Evolutionary conservation across 2,113 vertebrate genomes (phyloP), one percentile per base, ranked within the genome.

Genomic region (Trichechus manatus): DNA sequence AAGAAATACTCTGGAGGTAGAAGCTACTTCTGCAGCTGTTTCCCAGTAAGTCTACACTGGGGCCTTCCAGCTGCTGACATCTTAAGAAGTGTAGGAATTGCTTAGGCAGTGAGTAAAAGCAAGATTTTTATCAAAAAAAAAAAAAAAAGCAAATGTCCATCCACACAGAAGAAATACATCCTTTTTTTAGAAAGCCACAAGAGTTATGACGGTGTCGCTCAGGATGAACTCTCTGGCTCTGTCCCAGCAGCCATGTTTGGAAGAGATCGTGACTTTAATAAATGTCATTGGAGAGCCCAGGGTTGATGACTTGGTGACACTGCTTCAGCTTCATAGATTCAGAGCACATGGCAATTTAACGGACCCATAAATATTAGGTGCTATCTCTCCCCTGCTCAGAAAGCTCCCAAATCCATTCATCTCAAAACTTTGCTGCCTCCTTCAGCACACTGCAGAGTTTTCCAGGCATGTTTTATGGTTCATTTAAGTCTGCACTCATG

Each of bases 321-420:
- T 56, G 74, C 92, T 97, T 63, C 63, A 89, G 88, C 97, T 96
- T 98, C 95, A 93, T 1, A 0, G 89, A 79, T 72, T 78, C 68
- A 89, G 66, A 78, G 82, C 86, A 79, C 95, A 85, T 9, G 59
- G 64, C 92, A 97, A 44, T 96, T 96, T 97, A 98, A 98, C 81
- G 63, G 81, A 79, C 1, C 0, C 93, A 96, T 98, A 97, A 98
- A 98, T 98, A 98, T 94, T 85, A 97, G 95, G 88, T 90, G 31
- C 75, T 91, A 3, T 93, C 90, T 98, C 63, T 94, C 25, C 39
- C 13, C n/a, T 50, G 80, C 91, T 97, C 87, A 95, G 81, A 98
- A 97, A 91, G 31, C 78, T 90, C 94, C 95, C 8, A 6, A 61
- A 79, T 93, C 89, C 78, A 97, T 98, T 97, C 96, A 90, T 97